phyloP scores from a whole-genome alignment of 2,113 vertebrate species.

The Eulemur rufifrons region DNA sequence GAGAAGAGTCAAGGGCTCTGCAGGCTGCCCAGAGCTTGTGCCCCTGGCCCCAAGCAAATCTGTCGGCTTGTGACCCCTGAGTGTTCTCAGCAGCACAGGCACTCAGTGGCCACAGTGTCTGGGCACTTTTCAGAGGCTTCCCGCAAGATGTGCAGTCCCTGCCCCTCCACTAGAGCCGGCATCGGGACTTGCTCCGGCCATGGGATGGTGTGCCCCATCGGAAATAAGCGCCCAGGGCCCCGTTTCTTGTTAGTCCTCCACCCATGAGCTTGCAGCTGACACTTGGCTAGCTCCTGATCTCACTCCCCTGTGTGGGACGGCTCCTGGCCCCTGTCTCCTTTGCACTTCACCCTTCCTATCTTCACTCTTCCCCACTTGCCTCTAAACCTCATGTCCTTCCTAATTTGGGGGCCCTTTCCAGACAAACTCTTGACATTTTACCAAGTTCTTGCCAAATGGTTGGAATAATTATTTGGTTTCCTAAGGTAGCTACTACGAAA shows the following conservation, averaged over 20 bases:
- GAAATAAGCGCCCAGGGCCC: background rate
- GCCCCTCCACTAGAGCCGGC: background rate
- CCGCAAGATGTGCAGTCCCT: fast-evolving
- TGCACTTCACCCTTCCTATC: background rate
- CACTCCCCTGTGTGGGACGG: background rate
- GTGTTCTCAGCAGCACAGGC: background rate
- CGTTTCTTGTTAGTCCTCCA: background rate
- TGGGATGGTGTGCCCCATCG: too few species aligned
- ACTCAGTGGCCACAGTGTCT: background rate
- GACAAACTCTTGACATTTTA: background rate
- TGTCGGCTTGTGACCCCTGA: background rate
- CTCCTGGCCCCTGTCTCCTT: background rate
- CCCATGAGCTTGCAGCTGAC: background rate
- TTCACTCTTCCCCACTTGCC: background rate
- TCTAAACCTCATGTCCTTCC: background rate
- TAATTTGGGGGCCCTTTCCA: background rate
- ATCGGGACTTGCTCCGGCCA: background rate
- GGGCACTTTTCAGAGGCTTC: background rate
- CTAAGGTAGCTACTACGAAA: background rate
- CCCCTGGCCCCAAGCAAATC: background rate
- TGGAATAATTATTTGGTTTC: background rate
- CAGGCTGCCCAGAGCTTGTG: background rate
- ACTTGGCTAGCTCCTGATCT: background rate
- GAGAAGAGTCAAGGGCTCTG: background rate
- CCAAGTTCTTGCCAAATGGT: background rate